Evolutionary conservation across 2,113 vertebrate genomes (phyloP).

Genomic region (Perca fluviatilis): DNA sequence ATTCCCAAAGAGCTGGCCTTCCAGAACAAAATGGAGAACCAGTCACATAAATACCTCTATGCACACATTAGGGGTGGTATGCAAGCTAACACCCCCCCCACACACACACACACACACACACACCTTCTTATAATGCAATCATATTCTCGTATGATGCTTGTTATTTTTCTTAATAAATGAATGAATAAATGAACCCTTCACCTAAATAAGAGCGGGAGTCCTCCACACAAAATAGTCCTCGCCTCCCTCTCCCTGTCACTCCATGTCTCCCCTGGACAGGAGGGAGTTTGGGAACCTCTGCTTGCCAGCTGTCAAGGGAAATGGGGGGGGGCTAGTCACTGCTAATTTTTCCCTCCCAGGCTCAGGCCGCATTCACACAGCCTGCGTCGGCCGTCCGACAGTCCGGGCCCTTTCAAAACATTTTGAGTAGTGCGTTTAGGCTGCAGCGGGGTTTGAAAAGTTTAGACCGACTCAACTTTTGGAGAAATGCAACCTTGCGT

Average conservation of each 20-base stretch:
- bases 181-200: neutral
- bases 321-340: constrained; percentile 34
- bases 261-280: constrained; percentile 53
- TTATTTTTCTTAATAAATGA: constrained; percentile 2
- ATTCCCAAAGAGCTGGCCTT: constrained; percentile 52
- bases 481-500: no score
- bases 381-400: no score
- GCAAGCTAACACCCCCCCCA: neutral
- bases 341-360: constrained; percentile 30
- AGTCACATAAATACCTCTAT: neutral
- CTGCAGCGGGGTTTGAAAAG: no score
- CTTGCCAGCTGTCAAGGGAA: constrained; percentile 68
- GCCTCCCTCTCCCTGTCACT: constrained; percentile 18
- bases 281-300: constrained; percentile 73
- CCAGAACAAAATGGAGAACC: constrained; percentile 47
- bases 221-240: constrained; percentile 6
- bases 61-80: neutral
- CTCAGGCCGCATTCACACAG: neutral
- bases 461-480: no score
- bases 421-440: no score
- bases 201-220: constrained; percentile 5
- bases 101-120: neutral
- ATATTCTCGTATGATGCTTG: constrained; percentile 1
- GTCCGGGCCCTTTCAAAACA: no score
- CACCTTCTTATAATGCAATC: constrained; percentile 2